Evolutionary conservation across 2,113 vertebrate genomes (phyloP).

Genomic region (Opisthocomus hoazin): DNA sequence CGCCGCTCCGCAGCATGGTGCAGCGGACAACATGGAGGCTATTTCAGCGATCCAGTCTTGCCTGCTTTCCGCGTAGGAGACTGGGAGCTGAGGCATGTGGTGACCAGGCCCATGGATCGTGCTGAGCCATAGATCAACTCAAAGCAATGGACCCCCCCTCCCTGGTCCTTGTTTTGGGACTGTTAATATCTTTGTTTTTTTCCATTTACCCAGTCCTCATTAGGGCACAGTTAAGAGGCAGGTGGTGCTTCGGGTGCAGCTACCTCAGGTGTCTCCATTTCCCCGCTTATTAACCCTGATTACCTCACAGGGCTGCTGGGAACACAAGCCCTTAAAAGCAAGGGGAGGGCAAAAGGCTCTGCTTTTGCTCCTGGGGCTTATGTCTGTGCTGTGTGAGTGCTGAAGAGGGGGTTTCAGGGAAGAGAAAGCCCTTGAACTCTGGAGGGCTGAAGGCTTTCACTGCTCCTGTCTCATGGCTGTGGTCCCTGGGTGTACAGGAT

Average conservation of each 20-base stretch:
- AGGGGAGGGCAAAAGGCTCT: accelerated
- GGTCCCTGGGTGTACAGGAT: accelerated
- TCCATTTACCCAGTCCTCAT: background rate
- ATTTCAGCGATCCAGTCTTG: background rate
- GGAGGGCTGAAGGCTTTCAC: background rate
- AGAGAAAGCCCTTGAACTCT: accelerated
- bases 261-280: background rate
- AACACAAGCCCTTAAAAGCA: background rate
- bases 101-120: background rate
- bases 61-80: background rate
- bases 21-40: background rate
- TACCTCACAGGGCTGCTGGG: background rate
- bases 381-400: accelerated
- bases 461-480: background rate
- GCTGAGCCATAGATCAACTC: background rate
- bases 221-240: background rate
- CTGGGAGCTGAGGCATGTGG: background rate
- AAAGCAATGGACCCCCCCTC: accelerated
- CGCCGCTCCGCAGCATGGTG: background rate
- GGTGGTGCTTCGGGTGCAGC: background rate
- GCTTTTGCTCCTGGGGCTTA: accelerated
- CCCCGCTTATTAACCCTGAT: background rate
- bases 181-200: background rate
- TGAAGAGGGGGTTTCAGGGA: accelerated
- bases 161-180: background rate